Conservation (phyloP, 1,140 invertebrate species). For the Papilio helenus region DNA sequence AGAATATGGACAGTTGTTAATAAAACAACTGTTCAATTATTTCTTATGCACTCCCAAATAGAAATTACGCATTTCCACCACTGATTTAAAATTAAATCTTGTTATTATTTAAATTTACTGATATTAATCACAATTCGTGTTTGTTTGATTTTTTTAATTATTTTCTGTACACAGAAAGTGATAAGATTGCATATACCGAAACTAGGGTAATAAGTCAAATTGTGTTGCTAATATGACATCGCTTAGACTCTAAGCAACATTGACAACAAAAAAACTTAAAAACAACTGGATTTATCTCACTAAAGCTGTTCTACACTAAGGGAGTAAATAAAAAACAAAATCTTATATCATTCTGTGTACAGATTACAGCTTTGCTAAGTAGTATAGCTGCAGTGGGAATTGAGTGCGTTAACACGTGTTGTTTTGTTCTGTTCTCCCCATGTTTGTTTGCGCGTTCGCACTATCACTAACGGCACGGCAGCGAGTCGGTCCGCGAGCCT, state of each 20-base stretch:
- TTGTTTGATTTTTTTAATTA: neutral
- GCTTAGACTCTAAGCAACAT: neutral
- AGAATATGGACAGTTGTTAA: slow-evolving; percentile 8
- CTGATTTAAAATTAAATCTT: neutral
- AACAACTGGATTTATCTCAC: neutral
- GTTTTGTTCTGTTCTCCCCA: slow-evolving; percentile 76
- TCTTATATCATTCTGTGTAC: slow-evolving; percentile 7
- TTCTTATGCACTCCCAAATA: neutral
- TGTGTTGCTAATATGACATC: neutral
- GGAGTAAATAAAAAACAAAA: neutral
- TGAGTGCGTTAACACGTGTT: slow-evolving; percentile 78
- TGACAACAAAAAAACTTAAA: neutral
- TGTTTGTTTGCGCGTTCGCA: slow-evolving; percentile 75
- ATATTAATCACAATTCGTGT: neutral
- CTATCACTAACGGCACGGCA: slow-evolving; percentile 79
- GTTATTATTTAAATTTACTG: neutral
- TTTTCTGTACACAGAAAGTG: neutral
- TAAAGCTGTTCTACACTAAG: neutral
- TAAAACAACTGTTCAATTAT: slow-evolving; percentile 22
- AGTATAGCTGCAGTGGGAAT: slow-evolving; percentile 46
- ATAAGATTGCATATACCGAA: neutral
- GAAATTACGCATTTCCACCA: neutral
- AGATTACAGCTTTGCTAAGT: slow-evolving; percentile 16
- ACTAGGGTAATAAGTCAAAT: neutral
- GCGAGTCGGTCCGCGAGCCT: slow-evolving; percentile 77